phyloP scores from a whole-genome alignment of 2,888 invertebrate species.

The Xanthorhoe spadicearia region DNA sequence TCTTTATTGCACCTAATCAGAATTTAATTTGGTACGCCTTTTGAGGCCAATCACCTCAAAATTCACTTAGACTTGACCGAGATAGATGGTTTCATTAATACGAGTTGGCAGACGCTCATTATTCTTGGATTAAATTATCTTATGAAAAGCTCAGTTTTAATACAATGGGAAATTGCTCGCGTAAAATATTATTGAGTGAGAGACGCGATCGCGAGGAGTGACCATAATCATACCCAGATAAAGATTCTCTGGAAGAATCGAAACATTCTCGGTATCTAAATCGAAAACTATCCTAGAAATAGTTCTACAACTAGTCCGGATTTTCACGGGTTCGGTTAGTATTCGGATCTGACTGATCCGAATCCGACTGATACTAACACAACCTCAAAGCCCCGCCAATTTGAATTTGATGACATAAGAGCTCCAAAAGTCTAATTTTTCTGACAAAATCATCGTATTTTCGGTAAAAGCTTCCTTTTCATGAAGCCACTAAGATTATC shows the following conservation, averaged over 20 bases:
- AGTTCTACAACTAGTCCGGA: too few relatives aligned
- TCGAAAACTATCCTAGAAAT: too few relatives aligned
- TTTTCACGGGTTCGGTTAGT: too few relatives aligned
- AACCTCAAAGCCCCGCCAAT: slow-evolving; percentile 4
- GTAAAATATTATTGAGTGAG: too few relatives aligned
- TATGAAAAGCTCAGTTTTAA: neutral
- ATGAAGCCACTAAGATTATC: slow-evolving; percentile 18
- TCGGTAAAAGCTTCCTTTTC: slow-evolving; percentile 9
- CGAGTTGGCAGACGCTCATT: neutral
- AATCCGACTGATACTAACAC: too few relatives aligned
- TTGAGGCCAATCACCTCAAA: slow-evolving; percentile 4
- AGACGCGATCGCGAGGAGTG: too few relatives aligned
- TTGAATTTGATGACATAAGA: slow-evolving; percentile 21
- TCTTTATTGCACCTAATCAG: slow-evolving; percentile 30
- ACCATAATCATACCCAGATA: too few relatives aligned
- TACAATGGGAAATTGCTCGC: too few relatives aligned
- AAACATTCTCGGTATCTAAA: neutral
- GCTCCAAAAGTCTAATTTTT: slow-evolving; percentile 10
- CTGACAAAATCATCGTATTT: slow-evolving; percentile 14
- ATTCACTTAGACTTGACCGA: slow-evolving; percentile 12
- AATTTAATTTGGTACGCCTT: slow-evolving; percentile 24
- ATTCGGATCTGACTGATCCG: too few relatives aligned
- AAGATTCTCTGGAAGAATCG: too few relatives aligned
- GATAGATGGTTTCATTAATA: slow-evolving; percentile 7
- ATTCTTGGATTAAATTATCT: neutral